Percentiles rank a stretch among this genome's conserved stretches.
Evolutionary conservation across 1,140 invertebrate species (phyloP).

Genomic region (Adoxophyes honmai): DNA sequence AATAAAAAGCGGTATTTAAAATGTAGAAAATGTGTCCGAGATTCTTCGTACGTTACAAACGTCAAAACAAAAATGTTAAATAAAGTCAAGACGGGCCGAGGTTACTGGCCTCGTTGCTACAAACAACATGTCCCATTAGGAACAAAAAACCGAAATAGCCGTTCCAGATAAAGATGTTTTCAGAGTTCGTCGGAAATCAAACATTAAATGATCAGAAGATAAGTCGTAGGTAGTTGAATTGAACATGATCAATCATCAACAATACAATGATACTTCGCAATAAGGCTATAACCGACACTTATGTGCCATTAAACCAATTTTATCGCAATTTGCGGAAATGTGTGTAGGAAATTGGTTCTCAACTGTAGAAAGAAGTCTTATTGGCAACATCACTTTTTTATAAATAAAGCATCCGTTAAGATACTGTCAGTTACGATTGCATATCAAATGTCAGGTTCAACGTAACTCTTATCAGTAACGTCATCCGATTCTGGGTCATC

Average conservation of each 20-base stretch:
- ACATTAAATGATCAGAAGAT: too few species aligned
- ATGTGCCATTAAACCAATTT: too few species aligned
- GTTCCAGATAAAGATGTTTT: slow-evolving; percentile 26
- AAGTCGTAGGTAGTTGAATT: too few species aligned
- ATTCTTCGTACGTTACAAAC: not conserved
- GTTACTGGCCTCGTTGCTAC: slow-evolving; percentile 38
- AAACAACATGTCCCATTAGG: slow-evolving; percentile 43
- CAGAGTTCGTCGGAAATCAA: not conserved
- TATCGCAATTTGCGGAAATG: too few species aligned
- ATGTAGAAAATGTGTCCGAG: too few species aligned
- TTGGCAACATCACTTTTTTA: too few species aligned
- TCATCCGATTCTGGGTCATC: slow-evolving; percentile 8
- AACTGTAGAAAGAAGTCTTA: too few species aligned
- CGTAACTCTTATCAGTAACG: not conserved
- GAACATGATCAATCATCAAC: too few species aligned
- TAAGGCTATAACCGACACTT: too few species aligned
- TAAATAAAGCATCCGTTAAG: not conserved
- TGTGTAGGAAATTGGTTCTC: too few species aligned
- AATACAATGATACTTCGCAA: too few species aligned
- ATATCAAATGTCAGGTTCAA: slow-evolving; percentile 3
- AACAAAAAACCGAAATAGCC: slow-evolving; percentile 34
- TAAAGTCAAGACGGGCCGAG: slow-evolving; percentile 17
- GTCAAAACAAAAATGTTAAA: slow-evolving; percentile 12
- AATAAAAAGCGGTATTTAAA: too few species aligned
- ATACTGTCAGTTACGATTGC: not conserved